Percentiles rank a stretch among this genome's conserved stretches.
These are phyloP conservation scores for Apaloderma vittatum DNA, from an alignment of 2,113 vertebrate genomes.

Conservation along the genomic window DNA sequence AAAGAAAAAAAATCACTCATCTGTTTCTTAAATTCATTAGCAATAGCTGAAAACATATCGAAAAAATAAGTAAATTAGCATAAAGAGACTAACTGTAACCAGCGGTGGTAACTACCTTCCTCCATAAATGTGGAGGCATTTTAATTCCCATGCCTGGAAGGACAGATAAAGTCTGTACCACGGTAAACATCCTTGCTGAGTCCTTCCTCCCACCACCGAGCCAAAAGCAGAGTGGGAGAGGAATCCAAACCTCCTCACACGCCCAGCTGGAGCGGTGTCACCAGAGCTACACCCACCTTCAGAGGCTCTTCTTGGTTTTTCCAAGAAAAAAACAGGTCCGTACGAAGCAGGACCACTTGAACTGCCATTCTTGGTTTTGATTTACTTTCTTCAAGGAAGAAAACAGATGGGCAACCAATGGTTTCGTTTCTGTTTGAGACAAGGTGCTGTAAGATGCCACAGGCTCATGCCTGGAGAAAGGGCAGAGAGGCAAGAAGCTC, in stretches of 20 bases:
- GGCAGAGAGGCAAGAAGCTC: rapidly evolving
- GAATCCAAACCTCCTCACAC: background rate
- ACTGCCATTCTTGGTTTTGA: background rate
- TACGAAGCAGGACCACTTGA: background rate
- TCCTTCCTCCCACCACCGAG: background rate
- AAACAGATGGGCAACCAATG: background rate
- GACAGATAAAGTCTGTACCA: background rate
- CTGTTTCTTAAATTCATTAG: constrained; percentile 52
- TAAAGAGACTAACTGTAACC: background rate
- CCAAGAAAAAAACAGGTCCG: background rate
- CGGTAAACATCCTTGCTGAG: background rate
- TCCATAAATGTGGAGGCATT: background rate
- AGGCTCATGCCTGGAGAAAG: background rate
- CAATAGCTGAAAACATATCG: background rate
- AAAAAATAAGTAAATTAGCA: background rate
- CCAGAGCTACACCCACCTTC: background rate
- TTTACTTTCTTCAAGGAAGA: background rate
- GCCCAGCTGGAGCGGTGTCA: background rate
- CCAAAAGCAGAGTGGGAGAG: background rate
- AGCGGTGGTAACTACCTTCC: background rate
- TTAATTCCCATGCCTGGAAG: background rate
- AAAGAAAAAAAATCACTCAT: constrained; percentile 63
- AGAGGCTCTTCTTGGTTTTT: background rate
- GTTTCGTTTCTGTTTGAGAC: background rate
- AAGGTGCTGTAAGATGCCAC: rapidly evolving